A percentile compares a stretch with the other conserved stretches of the same genome.
These are phyloP conservation scores for Betta splendens DNA, from an alignment of 2,797 vertebrate genomes.

Conservation along the genomic window DNA sequence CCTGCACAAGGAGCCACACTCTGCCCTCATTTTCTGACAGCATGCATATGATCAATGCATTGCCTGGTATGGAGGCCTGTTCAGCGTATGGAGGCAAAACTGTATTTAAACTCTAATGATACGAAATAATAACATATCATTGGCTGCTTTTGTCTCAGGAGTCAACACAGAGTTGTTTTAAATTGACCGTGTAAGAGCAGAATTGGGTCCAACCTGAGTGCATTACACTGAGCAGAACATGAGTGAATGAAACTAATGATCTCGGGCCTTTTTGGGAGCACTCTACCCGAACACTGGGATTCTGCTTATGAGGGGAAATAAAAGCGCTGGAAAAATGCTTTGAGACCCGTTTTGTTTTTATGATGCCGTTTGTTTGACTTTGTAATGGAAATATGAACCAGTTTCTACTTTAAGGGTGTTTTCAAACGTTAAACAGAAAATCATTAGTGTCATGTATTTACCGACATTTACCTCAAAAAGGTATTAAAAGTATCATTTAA, in stretches of 20 bases:
- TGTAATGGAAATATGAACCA: background rate
- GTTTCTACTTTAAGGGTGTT: background rate
- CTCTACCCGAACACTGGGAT: background rate
- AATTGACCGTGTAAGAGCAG: background rate
- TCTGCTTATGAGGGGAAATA: slow-evolving; percentile 5
- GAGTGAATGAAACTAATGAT: slow-evolving; percentile 1
- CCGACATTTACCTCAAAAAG: no score
- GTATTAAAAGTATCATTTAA: slow-evolving; percentile 20
- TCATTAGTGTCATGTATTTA: no score
- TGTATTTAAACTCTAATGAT: slow-evolving; percentile 4
- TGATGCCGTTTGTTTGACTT: no score
- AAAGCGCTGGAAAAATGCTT: background rate
- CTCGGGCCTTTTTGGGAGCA: background rate
- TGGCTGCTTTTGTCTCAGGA: background rate
- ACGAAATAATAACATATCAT: background rate
- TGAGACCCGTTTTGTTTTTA: background rate
- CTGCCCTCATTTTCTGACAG: no score
- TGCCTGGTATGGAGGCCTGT: slow-evolving; percentile 16
- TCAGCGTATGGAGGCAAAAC: background rate
- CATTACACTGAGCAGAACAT: background rate
- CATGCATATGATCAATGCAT: slow-evolving; percentile 13
- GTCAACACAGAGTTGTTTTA: slow-evolving; percentile 1
- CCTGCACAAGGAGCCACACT: no score
- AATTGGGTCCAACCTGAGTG: background rate
- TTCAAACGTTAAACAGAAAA: background rate